Evolutionary conservation across 2,113 vertebrate genomes (phyloP), one percentile per base, ranked within the genome.

Genomic region (Channa maculata): DNA sequence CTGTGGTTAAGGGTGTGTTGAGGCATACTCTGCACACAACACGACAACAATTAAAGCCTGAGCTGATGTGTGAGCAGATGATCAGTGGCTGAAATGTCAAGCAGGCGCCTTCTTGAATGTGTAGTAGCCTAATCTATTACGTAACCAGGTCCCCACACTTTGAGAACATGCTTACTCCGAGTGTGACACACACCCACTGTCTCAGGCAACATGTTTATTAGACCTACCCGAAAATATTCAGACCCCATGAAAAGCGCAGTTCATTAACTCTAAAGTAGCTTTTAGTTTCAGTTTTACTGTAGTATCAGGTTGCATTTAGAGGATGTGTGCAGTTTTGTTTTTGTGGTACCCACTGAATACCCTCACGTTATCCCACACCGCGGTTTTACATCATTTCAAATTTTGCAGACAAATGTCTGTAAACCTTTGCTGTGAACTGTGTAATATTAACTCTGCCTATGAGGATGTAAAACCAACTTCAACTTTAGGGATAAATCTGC

Each of bases 51-150:
- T 70, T 55, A 50, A 73, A 72, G n/a, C 12, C 8, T 36, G 5
- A 48, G 12, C n/a, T 45, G 46, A 9, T 9, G 15, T n/a, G 39
- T 6, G 39, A 53, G 52, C 37, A n/a, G 52, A 38, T 48, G 65
- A 67, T 59, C 3, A 13, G 11, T 6, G n/a, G 8, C 15, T 44
- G 43, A 63, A 15, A 49, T 3, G 41, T 74, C 2, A 8, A 12
- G 43, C 41, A 44, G 43, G 7, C 9, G 63, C 44, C 12, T 45
- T 7, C 8, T 52, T 50, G 58, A 61, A 68, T 33, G 61, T 75
- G 52, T 37, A 53, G 57, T 51, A 50, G 63, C 44, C 11, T 66
- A 2, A 61, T 80, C 46, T 68, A 5, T 77, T 82, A 15, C 59
- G 12, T 82, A 83, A 82, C 53, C 34, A 0, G 7, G 50, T 37